These are phyloP conservation scores for Huso huso DNA, from an alignment of 2,797 vertebrate genomes.

Conservation along the genomic window DNA sequence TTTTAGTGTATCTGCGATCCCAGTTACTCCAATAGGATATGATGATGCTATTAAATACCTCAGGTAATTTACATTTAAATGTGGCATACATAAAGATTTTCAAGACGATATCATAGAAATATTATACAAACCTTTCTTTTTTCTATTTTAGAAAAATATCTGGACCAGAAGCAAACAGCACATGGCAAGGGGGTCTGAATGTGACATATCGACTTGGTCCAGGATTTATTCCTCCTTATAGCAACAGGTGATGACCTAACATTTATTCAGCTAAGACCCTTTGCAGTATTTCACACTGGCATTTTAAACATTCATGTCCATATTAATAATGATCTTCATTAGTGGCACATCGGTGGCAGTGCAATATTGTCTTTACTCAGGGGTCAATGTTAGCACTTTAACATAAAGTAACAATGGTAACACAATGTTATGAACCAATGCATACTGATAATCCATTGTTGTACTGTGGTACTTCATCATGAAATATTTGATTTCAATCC, in stretches of 20 bases:
- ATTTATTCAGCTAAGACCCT: too few relatives aligned
- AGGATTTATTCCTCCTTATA: slow-evolving; percentile 15
- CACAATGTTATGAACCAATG: too few relatives aligned
- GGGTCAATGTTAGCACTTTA: too few relatives aligned
- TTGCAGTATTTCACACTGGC: too few relatives aligned
- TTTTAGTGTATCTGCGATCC: slow-evolving; percentile 11
- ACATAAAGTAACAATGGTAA: too few relatives aligned
- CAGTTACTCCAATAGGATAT: slow-evolving; percentile 23
- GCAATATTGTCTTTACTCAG: too few relatives aligned
- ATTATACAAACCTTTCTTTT: neutral
- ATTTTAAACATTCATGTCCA: too few relatives aligned
- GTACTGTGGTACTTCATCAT: too few relatives aligned
- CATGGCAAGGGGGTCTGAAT: slow-evolving; percentile 20
- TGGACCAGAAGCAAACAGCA: slow-evolving; percentile 11
- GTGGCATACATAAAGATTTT: neutral
- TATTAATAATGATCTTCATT: too few relatives aligned
- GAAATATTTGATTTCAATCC: too few relatives aligned
- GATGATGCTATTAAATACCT: slow-evolving; percentile 23
- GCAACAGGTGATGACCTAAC: slow-evolving; percentile 10
- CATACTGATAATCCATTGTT: too few relatives aligned
- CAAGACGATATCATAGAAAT: neutral
- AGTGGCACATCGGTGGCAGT: too few relatives aligned
- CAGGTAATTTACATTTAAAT: slow-evolving; percentile 12
- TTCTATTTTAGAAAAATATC: slow-evolving; percentile 17
- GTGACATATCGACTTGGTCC: slow-evolving; percentile 19